These are phyloP conservation scores for Drosophila funebris DNA, from an alignment of 1,140 invertebrate genomes.

Conservation along the genomic window DNA sequence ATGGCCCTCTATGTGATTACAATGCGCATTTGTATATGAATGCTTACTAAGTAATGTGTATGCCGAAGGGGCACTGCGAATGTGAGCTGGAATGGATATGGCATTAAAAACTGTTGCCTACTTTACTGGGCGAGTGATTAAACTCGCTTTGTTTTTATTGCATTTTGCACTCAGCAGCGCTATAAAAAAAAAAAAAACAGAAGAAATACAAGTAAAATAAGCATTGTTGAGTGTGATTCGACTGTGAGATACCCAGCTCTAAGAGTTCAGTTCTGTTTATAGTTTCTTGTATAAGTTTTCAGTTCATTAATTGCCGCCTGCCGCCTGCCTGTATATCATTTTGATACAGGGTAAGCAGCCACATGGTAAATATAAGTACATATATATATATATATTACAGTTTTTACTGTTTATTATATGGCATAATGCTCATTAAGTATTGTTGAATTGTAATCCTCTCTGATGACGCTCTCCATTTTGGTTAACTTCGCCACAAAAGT, in stretches of 20 bases:
- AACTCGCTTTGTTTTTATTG: constrained; percentile 67
- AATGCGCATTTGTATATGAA: constrained; percentile 45
- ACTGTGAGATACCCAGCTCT: neutral
- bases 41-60: constrained; percentile 21
- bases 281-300: too few species aligned
- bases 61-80: constrained; percentile 3
- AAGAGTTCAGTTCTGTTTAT: neutral
- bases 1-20: constrained; percentile 61
- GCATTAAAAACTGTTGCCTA: constrained; percentile 65
- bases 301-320: too few species aligned
- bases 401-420: constrained; percentile 65
- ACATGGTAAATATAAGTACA: constrained; percentile 27
- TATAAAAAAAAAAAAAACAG: constrained; percentile 4
- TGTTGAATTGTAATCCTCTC: constrained; percentile 68
- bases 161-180: constrained; percentile 64
- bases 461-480: constrained; percentile 49
- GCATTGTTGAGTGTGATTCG: neutral
- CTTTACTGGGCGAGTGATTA: constrained; percentile 66
- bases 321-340: too few species aligned
- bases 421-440: constrained; percentile 79
- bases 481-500: constrained; percentile 54
- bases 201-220: constrained; percentile 7
- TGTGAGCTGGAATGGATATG: constrained; percentile 7
- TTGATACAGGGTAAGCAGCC: constrained; percentile 3
- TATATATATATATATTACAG: constrained; percentile 35